phyloP scores from a whole-genome alignment of 1,140 invertebrate genomes.

The Danaus plexippus region DNA sequence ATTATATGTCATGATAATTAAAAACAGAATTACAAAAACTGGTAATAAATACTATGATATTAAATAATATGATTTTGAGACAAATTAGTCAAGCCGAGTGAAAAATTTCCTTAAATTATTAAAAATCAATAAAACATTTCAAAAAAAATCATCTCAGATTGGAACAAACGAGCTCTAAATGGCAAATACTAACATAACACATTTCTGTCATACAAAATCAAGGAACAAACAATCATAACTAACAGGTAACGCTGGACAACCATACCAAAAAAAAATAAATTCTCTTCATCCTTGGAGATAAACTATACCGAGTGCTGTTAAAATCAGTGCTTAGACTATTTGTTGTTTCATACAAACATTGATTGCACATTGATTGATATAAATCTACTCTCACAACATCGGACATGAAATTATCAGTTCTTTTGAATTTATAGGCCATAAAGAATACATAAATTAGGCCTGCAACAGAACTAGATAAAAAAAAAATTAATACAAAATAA shows the following conservation, averaged over 20 bases:
- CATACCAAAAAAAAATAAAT: conserved; percentile 31
- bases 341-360: no score
- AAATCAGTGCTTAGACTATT: conserved; percentile 40
- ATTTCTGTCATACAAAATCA: conserved; percentile 7
- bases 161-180: no score
- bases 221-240: conserved; percentile 17
- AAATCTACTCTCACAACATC: conserved; percentile 5
- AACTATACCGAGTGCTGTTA: conserved; percentile 36
- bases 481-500: conserved; percentile 5
- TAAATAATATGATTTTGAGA: no score
- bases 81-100: no score
- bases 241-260: conserved; percentile 18
- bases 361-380: no score
- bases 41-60: no score
- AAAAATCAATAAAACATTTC: no score
- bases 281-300: conserved; percentile 38
- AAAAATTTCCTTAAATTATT: no score
- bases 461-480: conserved; percentile 1
- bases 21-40: conserved; percentile 2
- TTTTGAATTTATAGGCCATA: conserved; percentile 3
- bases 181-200: no score
- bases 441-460: conserved; percentile 12
- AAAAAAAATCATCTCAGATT: no score
- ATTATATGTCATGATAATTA: not conserved
- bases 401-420: conserved; percentile 2